Evolutionary conservation across 2,113 vertebrate genomes (phyloP).

Genomic region (Brienomyrus brachyistius): DNA sequence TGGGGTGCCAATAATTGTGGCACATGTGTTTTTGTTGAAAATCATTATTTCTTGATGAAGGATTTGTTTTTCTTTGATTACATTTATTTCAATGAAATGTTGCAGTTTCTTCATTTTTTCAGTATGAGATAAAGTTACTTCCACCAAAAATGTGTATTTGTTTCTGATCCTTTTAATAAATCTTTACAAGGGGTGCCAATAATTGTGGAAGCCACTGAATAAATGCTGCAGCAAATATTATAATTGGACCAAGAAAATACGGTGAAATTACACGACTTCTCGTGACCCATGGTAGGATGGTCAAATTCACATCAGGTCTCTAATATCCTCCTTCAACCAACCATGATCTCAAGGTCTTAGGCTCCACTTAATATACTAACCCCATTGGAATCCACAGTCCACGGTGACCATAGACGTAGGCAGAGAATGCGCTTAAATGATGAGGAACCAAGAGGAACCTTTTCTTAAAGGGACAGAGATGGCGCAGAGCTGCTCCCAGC

Average conservation of each 20-base stretch:
- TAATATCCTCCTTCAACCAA: neutral
- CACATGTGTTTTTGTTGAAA: no score
- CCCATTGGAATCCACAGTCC: neutral
- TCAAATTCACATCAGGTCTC: neutral
- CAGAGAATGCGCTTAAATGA: neutral
- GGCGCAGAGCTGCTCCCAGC: neutral
- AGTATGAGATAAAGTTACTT: no score
- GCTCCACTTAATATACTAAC: neutral
- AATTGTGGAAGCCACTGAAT: no score
- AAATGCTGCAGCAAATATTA: neutral
- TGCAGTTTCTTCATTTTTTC: no score
- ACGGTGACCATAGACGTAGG: neutral
- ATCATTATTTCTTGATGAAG: no score
- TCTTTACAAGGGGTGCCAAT: no score
- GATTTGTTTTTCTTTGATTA: no score
- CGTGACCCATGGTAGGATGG: neutral
- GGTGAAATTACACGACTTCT: neutral
- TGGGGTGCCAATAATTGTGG: no score
- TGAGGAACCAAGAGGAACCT: neutral
- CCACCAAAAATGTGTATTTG: no score
- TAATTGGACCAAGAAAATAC: neutral
- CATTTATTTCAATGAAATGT: no score
- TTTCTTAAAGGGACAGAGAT: neutral
- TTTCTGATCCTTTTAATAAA: no score
- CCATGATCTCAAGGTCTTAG: neutral